A percentile compares a stretch with the other conserved stretches of the same genome.
phyloP scores from a whole-genome alignment of 2,797 vertebrate species.

The Crenuchus spilurus region DNA sequence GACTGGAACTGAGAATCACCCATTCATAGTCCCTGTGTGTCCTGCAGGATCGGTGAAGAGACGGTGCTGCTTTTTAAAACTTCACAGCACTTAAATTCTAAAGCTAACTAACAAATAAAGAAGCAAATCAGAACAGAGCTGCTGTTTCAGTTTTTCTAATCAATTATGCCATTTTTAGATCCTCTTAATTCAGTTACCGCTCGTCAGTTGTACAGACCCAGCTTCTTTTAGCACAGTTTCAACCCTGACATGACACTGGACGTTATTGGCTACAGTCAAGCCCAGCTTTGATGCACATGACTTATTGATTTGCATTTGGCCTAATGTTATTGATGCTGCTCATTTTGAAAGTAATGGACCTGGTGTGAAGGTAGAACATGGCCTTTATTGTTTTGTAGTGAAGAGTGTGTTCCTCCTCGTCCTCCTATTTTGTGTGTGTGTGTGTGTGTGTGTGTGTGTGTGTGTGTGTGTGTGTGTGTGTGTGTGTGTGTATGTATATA shows the following conservation, averaged over 20 bases:
- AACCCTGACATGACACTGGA: constrained; percentile 72
- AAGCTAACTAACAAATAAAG: neutral
- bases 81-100: neutral
- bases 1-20: constrained; percentile 45
- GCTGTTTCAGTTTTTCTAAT: neutral
- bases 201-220: neutral
- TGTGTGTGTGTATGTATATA: constrained; percentile 45
- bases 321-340: constrained; percentile 33
- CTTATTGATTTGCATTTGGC: constrained; percentile 36
- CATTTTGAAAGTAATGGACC: constrained; percentile 18
- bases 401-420: constrained; percentile 27
- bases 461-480: constrained; percentile 56
- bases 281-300: constrained; percentile 49
- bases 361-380: neutral
- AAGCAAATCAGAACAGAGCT: constrained; percentile 12
- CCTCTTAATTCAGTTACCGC: neutral
- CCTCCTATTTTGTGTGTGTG: constrained; percentile 58
- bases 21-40: constrained; percentile 41
- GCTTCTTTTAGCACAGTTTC: constrained; percentile 33
- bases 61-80: constrained; percentile 48
- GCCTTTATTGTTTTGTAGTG: neutral
- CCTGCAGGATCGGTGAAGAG: constrained; percentile 58
- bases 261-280: constrained; percentile 53
- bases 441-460: constrained; percentile 50
- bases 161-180: neutral